Evolutionary conservation across 1,140 invertebrate species (phyloP).

Genomic region (Drosophila equinoxialis): DNA sequence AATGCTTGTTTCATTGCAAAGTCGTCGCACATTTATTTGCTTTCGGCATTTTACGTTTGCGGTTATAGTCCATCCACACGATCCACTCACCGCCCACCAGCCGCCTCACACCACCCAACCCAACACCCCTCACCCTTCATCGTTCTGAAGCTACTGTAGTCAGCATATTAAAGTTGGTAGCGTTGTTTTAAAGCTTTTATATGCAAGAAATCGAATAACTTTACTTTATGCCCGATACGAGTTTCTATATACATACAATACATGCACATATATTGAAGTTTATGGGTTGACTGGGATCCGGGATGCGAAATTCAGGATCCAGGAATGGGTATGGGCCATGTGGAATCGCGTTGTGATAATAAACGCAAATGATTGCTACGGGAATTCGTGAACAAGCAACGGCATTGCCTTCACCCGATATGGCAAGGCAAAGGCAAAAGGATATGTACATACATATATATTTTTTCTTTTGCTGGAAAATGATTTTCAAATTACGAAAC

Average conservation of each 20-base stretch:
- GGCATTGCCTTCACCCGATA: conserved; percentile 38
- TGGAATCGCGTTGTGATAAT: conserved; percentile 64
- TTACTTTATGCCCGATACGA: conserved; percentile 50
- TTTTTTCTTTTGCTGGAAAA: conserved; percentile 48
- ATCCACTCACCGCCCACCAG: not conserved
- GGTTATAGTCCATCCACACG: conserved; percentile 62
- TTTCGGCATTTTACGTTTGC: conserved; percentile 62
- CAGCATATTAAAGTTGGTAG: conserved; percentile 48
- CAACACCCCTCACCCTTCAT: not conserved
- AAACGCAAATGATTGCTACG: conserved; percentile 76
- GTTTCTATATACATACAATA: conserved; percentile 11
- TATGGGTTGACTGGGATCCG: conserved; percentile 31
- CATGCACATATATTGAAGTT: conserved; percentile 40
- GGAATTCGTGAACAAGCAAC: conserved; percentile 64
- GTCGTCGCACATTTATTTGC: conserved; percentile 80
- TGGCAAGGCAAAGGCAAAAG: conserved; percentile 12
- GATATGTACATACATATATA: not conserved
- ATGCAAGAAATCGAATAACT: conserved; percentile 65
- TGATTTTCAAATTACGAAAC: conserved; percentile 76
- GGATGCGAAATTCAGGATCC: not conserved
- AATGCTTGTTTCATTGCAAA: conserved; percentile 80
- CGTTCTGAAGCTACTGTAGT: conserved; percentile 2
- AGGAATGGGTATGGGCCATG: not conserved
- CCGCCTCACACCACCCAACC: not conserved
- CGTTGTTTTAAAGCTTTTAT: conserved; percentile 59